These are phyloP conservation scores for Petrolisthes manimaculis DNA, from an alignment of 2,888 invertebrate species.

Conservation along the genomic window DNA sequence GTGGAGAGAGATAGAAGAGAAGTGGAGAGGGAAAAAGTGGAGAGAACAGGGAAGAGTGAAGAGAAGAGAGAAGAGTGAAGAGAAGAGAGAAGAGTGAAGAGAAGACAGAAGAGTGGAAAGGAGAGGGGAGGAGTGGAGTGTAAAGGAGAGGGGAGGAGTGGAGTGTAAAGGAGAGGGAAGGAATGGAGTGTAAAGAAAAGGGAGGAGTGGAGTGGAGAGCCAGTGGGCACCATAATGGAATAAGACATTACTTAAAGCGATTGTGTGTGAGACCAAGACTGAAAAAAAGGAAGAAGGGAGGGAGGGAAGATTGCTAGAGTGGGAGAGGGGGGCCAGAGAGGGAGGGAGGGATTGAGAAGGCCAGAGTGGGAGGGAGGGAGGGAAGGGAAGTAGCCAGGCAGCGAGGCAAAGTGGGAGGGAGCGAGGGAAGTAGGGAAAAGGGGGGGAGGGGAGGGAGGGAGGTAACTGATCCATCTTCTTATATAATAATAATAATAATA, in stretches of 20 bases:
- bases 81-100: background rate
- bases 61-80: background rate
- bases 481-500: background rate
- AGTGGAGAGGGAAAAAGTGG: background rate
- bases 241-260: background rate
- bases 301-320: background rate
- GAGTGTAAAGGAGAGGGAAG: background rate
- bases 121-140: background rate
- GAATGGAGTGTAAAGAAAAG: background rate
- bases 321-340: background rate
- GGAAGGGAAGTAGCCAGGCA: background rate
- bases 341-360: background rate
- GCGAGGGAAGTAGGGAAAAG: background rate
- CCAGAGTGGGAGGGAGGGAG: background rate
- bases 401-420: background rate
- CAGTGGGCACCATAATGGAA: background rate
- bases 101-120: background rate
- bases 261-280: background rate
- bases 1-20: background rate
- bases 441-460: background rate
- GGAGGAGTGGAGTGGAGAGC: background rate
- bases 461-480: background rate
- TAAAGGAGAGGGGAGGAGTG: background rate
- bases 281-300: background rate
- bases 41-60: background rate